Base-by-base conservation (phyloP, 2,888 invertebrate species). In the Priocnemis perturbator region DNA sequence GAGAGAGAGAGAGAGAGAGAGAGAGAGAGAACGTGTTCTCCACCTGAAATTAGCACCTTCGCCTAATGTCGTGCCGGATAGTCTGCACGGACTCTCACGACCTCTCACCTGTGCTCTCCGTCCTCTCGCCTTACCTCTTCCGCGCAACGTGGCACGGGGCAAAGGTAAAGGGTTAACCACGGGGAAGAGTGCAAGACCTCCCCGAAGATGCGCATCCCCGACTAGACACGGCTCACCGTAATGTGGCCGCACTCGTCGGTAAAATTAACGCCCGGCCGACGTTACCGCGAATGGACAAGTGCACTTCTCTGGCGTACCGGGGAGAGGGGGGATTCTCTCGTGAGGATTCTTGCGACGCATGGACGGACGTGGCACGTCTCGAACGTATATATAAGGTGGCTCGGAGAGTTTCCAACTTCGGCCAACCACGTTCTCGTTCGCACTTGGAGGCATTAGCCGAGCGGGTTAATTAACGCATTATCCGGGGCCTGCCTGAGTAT, bases 11-110 rank as follows among this genome's bases (percentile, higher is more conserved):
- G 21, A 58, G 44, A 5, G 3, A 58, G 58, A 44, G 21, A 21
- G 2, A 45, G 45, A 45, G n/a, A 21, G 15, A 44, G 58, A 58
- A 20, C 64, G n/a, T n/a, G n/a, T n/a, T 59, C 67, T 65, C 47
- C 58, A 58, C 55, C 58, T 64, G 67, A 76, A 76, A 78, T 78
- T 77, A 77, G 66, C 78, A 68, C 60, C 62, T 67, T 72, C 66
- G 58, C 60, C 67, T 72, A 76, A 73, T 67, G 65, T 58, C 63
- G 70, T 62, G 65, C 53, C 62, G 47, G 60, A 71, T 70, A 60
- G 63, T 30, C 55, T 60, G 67, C 63, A 14, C 52, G 59, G 63
- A 21, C 64, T 69, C 73, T 59, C 75, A 71, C 69, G 76, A 74
- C 64, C 61, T 64, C 64, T 68, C 67, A 53, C 47, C 69, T 37